phyloP scores from a whole-genome alignment of 2,888 invertebrate species.

The Panzeria rudis region DNA sequence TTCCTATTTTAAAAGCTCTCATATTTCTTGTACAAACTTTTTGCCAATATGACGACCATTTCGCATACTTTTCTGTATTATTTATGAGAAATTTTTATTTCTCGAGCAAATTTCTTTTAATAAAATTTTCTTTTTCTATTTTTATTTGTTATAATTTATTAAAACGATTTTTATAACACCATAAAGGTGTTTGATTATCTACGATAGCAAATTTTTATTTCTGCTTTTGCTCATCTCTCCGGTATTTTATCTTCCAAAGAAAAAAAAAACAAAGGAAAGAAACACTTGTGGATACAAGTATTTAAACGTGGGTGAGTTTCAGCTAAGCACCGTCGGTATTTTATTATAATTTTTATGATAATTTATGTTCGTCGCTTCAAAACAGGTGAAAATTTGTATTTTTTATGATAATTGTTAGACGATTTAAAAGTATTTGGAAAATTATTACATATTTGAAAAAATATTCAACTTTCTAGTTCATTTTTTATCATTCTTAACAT shows the following conservation, averaged over 20 bases:
- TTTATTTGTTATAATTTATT: conserved; percentile 64
- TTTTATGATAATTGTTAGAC: conserved; percentile 57
- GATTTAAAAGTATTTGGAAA: conserved; percentile 27
- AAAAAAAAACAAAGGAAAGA: background rate
- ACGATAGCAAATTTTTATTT: conserved; percentile 21
- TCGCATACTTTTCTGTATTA: background rate
- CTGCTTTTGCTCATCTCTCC: background rate
- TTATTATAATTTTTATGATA: conserved; percentile 51
- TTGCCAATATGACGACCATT: conserved; percentile 18
- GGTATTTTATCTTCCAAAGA: too few species aligned
- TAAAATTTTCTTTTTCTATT: conserved; percentile 10
- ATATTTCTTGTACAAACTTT: conserved; percentile 50
- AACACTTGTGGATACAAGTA: background rate
- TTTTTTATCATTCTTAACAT: conserved; percentile 43
- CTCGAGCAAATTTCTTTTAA: conserved; percentile 52
- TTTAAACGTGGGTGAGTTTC: conserved; percentile 34
- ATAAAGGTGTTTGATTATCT: conserved; percentile 69
- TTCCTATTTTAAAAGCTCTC: conserved; percentile 40
- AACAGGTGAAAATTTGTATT: conserved; percentile 68
- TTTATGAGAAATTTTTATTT: conserved; percentile 42
- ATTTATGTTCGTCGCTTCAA: conserved; percentile 59
- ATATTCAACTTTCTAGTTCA: background rate
- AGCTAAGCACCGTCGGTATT: background rate
- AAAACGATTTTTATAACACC: conserved; percentile 69
- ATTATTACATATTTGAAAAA: background rate